Evolutionary conservation across 2,888 invertebrate species (phyloP).

Genomic region (Sarcophaga rosellei): DNA sequence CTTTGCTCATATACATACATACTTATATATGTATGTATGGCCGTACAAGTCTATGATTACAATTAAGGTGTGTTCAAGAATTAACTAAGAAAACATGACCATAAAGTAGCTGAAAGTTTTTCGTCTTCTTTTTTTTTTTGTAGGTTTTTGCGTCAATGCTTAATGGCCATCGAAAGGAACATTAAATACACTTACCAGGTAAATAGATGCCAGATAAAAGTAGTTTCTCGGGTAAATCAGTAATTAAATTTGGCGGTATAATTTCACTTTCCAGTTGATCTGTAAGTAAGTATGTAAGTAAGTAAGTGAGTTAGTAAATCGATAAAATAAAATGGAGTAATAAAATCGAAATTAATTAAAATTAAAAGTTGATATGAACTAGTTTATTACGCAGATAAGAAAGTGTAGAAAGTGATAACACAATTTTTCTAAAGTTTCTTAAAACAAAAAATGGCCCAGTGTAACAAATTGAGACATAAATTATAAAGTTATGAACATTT

Average conservation of each 20-base stretch:
- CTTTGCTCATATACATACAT: not conserved
- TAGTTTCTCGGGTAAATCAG: slow-evolving; percentile 86
- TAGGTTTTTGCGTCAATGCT: not conserved
- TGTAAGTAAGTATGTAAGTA: slow-evolving; percentile 67
- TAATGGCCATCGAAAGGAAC: slow-evolving; percentile 1
- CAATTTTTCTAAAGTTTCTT: not conserved
- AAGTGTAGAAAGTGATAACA: not conserved
- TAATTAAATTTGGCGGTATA: slow-evolving; percentile 84
- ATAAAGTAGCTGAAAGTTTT: slow-evolving; percentile 33
- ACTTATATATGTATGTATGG: not conserved
- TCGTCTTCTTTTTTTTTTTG: not conserved
- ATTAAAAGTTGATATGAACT: slow-evolving; percentile 22
- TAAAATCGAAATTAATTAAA: slow-evolving; percentile 38
- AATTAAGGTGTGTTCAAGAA: slow-evolving; percentile 62
- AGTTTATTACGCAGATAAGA: not conserved
- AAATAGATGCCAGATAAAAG: slow-evolving; percentile 86
- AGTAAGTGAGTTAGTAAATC: slow-evolving; percentile 69
- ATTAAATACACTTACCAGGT: slow-evolving; percentile 83
- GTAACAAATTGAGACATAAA: not conserved
- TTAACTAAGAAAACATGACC: slow-evolving; percentile 21
- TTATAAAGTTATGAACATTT: too few relatives aligned
- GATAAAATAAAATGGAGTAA: slow-evolving; percentile 25
- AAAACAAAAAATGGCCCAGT: not conserved
- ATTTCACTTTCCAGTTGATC: slow-evolving; percentile 77
- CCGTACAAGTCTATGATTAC: not conserved